These are phyloP conservation scores for Lacerta bilineata DNA, from an alignment of 2,797 vertebrate species.

Conservation along the genomic window DNA sequence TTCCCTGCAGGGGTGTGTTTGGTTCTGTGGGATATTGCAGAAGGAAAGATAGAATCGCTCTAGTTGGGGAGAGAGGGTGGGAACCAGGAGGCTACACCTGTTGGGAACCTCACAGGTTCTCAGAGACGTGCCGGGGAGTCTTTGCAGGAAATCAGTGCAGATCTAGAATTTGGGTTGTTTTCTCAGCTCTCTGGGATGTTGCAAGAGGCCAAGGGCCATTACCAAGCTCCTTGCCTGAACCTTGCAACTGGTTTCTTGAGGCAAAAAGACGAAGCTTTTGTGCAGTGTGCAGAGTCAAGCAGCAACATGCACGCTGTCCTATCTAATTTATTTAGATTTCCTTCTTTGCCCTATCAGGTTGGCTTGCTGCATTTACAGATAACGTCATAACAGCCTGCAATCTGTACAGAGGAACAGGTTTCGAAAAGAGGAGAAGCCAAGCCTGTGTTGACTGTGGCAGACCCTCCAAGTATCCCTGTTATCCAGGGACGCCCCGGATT, in stretches of 20 bases:
- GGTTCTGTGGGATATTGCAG: conserved; percentile 69
- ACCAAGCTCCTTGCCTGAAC: background rate
- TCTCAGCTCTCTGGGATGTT: conserved; percentile 32
- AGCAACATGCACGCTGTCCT: background rate
- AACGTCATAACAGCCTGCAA: background rate
- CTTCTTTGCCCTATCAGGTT: background rate
- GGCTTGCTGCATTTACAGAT: background rate
- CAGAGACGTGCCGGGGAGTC: conserved; percentile 59
- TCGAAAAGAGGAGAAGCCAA: background rate
- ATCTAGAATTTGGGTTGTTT: background rate
- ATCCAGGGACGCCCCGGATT: too few species aligned
- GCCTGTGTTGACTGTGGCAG: background rate
- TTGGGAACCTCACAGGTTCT: conserved; percentile 1
- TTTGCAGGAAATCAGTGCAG: conserved; percentile 47
- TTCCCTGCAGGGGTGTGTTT: conserved; percentile 71
- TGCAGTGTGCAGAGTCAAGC: background rate
- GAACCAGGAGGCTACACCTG: conserved; percentile 30
- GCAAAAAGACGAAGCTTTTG: background rate
- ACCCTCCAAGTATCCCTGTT: too few species aligned
- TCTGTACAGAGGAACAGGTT: background rate
- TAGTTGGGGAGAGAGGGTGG: conserved; percentile 68
- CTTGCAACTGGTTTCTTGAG: conserved; percentile 2
- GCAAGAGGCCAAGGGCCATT: background rate
- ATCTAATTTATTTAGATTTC: background rate
- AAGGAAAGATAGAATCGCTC: conserved; percentile 67